These are phyloP conservation scores for Cotesia congregata DNA, from an alignment of 2,888 invertebrate species.

Conservation along the genomic window DNA sequence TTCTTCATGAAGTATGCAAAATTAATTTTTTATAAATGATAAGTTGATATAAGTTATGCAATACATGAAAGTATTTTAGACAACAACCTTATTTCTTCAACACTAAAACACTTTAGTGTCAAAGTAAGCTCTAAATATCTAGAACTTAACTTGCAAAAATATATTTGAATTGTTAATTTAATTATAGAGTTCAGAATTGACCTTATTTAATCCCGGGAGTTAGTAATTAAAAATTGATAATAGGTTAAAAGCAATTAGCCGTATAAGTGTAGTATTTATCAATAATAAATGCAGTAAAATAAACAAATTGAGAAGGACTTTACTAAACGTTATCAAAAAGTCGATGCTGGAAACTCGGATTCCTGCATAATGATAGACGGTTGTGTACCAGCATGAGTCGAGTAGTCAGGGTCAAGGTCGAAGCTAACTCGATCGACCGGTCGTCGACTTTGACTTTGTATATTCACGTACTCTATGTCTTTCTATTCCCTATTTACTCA, in stretches of 20 bases:
- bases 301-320: background rate
- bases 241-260: background rate
- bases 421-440: slow-evolving; percentile 52
- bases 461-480: slow-evolving; percentile 28
- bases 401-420: slow-evolving; percentile 42
- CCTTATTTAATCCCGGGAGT: no score
- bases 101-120: no score
- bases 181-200: no score
- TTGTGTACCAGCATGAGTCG: slow-evolving; percentile 27
- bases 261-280: background rate
- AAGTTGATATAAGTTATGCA: no score
- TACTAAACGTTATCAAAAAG: background rate
- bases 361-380: slow-evolving; percentile 17
- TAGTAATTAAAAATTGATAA: background rate
- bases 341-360: background rate
- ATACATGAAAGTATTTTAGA: no score
- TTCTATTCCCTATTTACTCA: background rate
- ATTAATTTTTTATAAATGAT: no score
- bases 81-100: no score
- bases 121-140: no score
- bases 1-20: no score
- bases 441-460: slow-evolving; percentile 53
- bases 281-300: background rate
- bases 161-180: no score
- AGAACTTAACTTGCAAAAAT: no score